These are phyloP conservation scores for Stratiomys singularior DNA, from an alignment of 2,888 invertebrate genomes.

Conservation along the genomic window DNA sequence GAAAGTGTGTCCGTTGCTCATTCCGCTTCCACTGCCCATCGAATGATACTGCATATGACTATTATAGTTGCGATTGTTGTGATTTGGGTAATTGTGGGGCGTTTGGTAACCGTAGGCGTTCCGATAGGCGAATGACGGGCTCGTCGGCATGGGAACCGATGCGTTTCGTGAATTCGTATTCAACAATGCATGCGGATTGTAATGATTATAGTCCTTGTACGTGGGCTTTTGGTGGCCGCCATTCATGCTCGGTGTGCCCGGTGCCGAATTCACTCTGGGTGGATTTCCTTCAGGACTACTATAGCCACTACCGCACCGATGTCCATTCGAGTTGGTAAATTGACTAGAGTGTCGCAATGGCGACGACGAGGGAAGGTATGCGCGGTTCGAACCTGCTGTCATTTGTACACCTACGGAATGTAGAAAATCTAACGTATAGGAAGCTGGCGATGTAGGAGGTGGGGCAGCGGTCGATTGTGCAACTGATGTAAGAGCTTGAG, in stretches of 20 bases:
- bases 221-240: background rate
- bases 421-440: slow-evolving; percentile 59
- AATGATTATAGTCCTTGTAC: slow-evolving; percentile 25
- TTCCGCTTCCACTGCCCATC: slow-evolving; percentile 5
- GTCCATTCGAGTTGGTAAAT: background rate
- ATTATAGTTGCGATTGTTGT: slow-evolving; percentile 19
- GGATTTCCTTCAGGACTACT: background rate
- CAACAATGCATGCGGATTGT: background rate
- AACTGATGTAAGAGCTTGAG: slow-evolving; percentile 20
- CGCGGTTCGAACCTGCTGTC: slow-evolving; percentile 54
- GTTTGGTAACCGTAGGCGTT: slow-evolving; percentile 33
- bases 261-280: background rate
- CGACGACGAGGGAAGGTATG: slow-evolving; percentile 41
- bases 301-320: slow-evolving; percentile 15
- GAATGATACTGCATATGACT: slow-evolving; percentile 33
- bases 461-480: slow-evolving; percentile 42
- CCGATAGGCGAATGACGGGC: slow-evolving; percentile 17
- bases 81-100: slow-evolving; percentile 17
- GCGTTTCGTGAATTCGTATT: background rate
- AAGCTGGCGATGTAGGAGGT: slow-evolving; percentile 53
- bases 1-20: slow-evolving; percentile 5
- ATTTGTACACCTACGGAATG: slow-evolving; percentile 60
- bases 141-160: background rate
- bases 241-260: slow-evolving; percentile 10
- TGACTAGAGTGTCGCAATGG: slow-evolving; percentile 32